Percentiles rank a stretch among this genome's conserved stretches.
Conservation (phyloP, 2,888 invertebrate genomes). For the Cistogaster globosa region DNA sequence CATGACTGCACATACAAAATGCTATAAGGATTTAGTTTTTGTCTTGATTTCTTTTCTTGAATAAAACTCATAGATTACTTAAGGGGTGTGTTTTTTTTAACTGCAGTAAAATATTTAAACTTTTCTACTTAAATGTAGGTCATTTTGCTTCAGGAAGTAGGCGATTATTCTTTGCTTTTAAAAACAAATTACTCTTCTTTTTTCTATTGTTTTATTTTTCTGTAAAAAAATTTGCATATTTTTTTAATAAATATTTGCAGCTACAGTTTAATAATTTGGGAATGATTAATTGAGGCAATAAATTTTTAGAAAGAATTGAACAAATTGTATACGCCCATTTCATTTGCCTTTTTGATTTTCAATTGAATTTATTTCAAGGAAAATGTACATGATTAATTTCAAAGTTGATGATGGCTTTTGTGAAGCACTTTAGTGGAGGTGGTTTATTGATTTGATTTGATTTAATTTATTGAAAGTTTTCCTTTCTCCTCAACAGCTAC, state of each 20-base stretch:
- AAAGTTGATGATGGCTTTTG: no score
- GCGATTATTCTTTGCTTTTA: constrained; percentile 20
- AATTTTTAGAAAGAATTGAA: not conserved
- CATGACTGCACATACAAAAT: no score
- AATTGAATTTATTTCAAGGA: not conserved
- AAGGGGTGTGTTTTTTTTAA: no score
- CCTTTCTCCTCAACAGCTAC: no score
- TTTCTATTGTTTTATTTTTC: not conserved
- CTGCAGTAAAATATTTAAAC: not conserved
- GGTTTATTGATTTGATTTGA: no score
- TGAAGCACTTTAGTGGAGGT: no score
- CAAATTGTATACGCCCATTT: not conserved
- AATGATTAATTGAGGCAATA: not conserved
- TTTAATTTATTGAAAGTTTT: no score
- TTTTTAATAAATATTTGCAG: not conserved
- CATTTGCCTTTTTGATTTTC: not conserved
- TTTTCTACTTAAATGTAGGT: not conserved
- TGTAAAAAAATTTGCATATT: constrained; percentile 25
- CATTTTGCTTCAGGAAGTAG: constrained; percentile 16
- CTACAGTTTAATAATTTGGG: not conserved
- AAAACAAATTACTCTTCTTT: not conserved
- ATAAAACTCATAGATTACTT: not conserved
- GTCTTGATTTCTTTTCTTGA: not conserved
- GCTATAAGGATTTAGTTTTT: not conserved
- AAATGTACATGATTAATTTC: no score